Evolutionary conservation across 30 jellyfish, hydroid and myxozoan genomes (phyloP), one percentile per base, ranked within the genome.

Genomic region (Aurelia aurita complex sp. Pacific): DNA sequence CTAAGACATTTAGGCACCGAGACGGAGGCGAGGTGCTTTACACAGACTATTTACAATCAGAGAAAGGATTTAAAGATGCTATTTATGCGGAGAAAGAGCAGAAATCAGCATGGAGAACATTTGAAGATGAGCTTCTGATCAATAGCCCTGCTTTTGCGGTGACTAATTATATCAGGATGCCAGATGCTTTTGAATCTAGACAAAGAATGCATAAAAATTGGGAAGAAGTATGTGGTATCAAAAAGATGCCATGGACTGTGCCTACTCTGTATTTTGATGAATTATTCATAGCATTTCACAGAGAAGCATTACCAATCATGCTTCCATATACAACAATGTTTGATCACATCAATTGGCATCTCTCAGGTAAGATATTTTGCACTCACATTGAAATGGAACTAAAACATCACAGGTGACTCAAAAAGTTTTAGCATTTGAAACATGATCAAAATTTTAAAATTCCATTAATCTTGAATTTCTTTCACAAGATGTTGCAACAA

Each of bases 91-190:
- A 77, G 50, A 43, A 57, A 40, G 64, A 85, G 62, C 79, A 73
- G 13, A 77, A 70, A 68, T 62, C 90, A 36, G 90, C 96, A 17
- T 87, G 91, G 91, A 66, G 96, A 34, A 76, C 17, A 3, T 87
- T 69, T 57, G 96, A 87, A 46, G 91, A 77, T 29, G 91, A 87
- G 42, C 73, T 87, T 0, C 12, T 87, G 19, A 79, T 61, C 0
- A 23, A 87, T 3, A 87, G 96, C 69, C 96, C 96, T 1, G 96
- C 96, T 4, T 67, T 87, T 62, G 86, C 96, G 10, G 82, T 69
- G 16, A 61, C 91, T 12, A 87, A 87, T 61, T 70, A 38, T 23
- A 42, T 61, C 52, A 55, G 95, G 13, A 63, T 60, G 23, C 82
- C 67, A 1, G 74, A 51, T 50, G 92, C 86, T 9, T 62, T 79